Conservation (phyloP, 30 jellyfish, hydroid and myxozoan species). For the Aurelia sp. region DNA sequence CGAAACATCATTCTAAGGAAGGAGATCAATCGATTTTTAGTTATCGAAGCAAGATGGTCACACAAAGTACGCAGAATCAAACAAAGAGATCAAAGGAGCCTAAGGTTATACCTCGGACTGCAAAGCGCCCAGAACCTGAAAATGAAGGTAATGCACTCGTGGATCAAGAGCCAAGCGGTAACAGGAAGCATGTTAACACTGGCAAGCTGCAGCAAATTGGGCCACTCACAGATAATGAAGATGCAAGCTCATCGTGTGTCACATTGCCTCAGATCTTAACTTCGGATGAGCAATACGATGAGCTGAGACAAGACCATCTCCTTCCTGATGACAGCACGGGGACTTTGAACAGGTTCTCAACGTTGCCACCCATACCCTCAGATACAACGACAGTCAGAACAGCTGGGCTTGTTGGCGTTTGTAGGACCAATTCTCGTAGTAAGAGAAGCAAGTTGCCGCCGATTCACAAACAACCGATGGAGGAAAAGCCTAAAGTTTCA, state of each 20-base stretch:
- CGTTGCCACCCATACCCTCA: constrained; percentile 41
- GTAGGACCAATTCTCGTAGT: not conserved
- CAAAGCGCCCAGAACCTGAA: too few relatives aligned
- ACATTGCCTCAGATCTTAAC: constrained; percentile 15
- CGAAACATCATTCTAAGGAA: too few relatives aligned
- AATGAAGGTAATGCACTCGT: too few relatives aligned
- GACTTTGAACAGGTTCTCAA: constrained; percentile 20
- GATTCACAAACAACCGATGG: constrained; percentile 19
- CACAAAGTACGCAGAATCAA: too few relatives aligned
- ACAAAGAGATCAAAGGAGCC: too few relatives aligned
- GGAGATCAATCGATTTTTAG: too few relatives aligned
- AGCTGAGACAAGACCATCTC: not conserved
- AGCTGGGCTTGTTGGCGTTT: constrained; percentile 1
- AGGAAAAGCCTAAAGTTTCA: constrained; percentile 35
- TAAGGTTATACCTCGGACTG: too few relatives aligned
- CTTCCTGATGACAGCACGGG: constrained; percentile 14
- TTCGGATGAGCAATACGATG: constrained; percentile 5
- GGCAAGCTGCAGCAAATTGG: not conserved
- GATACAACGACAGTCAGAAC: constrained; percentile 31
- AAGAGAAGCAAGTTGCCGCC: constrained; percentile 31
- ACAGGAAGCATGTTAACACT: too few relatives aligned
- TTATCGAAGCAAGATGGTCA: too few relatives aligned
- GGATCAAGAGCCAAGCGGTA: too few relatives aligned
- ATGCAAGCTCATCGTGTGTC: not conserved
- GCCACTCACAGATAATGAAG: not conserved